Base-by-base conservation (phyloP, 2,797 vertebrate species). In the Pteropus rufus region DNA sequence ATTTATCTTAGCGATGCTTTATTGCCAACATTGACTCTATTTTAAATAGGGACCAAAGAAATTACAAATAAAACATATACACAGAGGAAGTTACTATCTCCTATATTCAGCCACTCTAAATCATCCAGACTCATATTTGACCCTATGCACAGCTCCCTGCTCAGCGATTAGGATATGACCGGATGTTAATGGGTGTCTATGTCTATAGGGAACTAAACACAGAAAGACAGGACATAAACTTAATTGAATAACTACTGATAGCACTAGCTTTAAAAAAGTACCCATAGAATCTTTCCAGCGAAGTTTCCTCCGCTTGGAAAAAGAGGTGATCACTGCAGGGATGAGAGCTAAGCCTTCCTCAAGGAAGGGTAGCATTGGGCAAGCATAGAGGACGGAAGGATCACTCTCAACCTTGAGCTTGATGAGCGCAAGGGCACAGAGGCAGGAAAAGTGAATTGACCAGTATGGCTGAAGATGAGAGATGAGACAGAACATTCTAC, bases 401-500 rank as follows among this genome's bases (percentile, higher is more conserved):
- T 1, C 0, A 2, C 18, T 58, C n/a, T 14, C 2, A 21, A 14
- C 24, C 14, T 15, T 19, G 26, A 46, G 5, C 9, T 16, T 67
- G 10, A 1, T 77, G 3, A 39, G 11, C 85, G n/a, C 52, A 24
- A 26, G 21, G 39, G 52, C 36, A 26, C 46, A 11, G 29, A 26
- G 19, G 34, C 31, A n/a, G 69, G 19, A 31, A 52, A 58, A n/a
- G 31, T n/a, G 11, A 49, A n/a, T 1, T 34, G 31, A 4, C 1
- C 73, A 34, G 6, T 16, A 10, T 2, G 64, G 44, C 23, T 60
- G 31, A 54, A 70, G 54, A 62, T 0, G 5, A 26, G 11, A 10
- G 34, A 21, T 10, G 54, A 83, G 69, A 41, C 0, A 21, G 29
- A 46, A 69, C 23, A 11, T 60, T 81, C 39, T 46, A 5, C 15